phyloP scores from a whole-genome alignment of 2,888 invertebrate genomes.

The Coelopa pilipes region DNA sequence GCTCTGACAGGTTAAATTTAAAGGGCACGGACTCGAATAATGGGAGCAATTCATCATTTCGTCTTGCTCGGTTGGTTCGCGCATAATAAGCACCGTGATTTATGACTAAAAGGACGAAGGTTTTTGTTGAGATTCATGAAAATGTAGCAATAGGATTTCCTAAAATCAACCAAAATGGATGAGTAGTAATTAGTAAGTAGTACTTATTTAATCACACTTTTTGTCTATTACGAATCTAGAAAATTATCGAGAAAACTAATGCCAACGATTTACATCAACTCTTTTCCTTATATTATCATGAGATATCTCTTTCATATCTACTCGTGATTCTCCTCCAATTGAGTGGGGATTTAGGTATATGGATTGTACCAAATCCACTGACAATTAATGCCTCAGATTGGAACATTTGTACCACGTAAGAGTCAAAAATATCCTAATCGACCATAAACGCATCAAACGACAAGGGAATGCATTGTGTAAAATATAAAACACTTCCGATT shows the following conservation, averaged over 20 bases:
- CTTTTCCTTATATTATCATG: no score
- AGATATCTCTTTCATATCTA: neutral
- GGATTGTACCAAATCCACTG: neutral
- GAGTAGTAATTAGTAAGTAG: no score
- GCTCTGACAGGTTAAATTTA: slow-evolving; percentile 50
- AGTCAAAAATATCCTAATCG: slow-evolving; percentile 52
- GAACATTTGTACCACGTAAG: neutral
- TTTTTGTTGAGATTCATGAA: no score
- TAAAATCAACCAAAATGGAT: no score
- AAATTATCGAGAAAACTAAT: no score
- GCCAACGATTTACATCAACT: no score
- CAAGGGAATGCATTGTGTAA: neutral
- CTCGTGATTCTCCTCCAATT: neutral
- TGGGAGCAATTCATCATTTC: slow-evolving; percentile 11
- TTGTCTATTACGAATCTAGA: no score
- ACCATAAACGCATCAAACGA: slow-evolving; percentile 59
- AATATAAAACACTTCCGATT: slow-evolving; percentile 49
- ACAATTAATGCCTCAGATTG: neutral
- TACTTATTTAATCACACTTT: no score
- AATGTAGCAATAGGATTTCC: no score
- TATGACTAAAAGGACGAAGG: no score
- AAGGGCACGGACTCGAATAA: slow-evolving; percentile 1
- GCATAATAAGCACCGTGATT: neutral
- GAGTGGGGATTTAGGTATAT: neutral
- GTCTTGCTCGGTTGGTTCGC: neutral